Base-by-base conservation (phyloP, 1,140 invertebrate genomes). In the Drosophila albomicans region DNA sequence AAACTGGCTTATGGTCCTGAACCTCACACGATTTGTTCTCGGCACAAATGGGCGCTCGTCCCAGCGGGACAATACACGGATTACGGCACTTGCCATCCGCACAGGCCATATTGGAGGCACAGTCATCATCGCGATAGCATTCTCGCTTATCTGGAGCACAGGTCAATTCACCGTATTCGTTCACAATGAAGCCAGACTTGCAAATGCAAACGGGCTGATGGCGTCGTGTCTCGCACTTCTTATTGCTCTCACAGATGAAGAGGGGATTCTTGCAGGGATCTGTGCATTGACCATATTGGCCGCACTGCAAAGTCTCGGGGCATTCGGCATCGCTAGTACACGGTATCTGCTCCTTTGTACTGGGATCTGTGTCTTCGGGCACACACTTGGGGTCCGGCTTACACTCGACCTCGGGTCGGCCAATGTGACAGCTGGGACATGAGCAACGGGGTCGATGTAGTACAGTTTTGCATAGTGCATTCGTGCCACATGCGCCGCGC, bases 171-270 rank as follows among this genome's bases (percentile, higher is more conserved):
- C 97, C 96, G 74, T 94, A 93, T 88, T 97, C 96, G 91, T 96
- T 98, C 11, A 98, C 95, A 41, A 96, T 95, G 88, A 98, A 98
- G 20, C 97, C 97, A 82, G 95, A 95, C 86, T 97, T 97, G 93
- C 98, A 99, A 15, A 98, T 96, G 93, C 98, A 98, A 66, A 96
- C 95, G 0, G 97, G 95, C 79, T 94, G 94, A 91, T 98, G 97
- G 82, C 96, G 95, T 75, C 96, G 95, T 41, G 98, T 97, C 94
- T 97, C 96, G 93, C 97, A 98, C 91, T 95, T 96, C 91, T 98
- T 97, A 92, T 97, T 97, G 74, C 94, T 93, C 59, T 95, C 95
- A 92, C 97, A 98, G 67, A 94, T 94, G 76, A 95, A 94, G 13
- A 93, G 92, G 5, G 94, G 85, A 78, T 92, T 93, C 49, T 93